Evolutionary conservation across 2,888 invertebrate genomes (phyloP).

Genomic region (Linnaemya tessellans): DNA sequence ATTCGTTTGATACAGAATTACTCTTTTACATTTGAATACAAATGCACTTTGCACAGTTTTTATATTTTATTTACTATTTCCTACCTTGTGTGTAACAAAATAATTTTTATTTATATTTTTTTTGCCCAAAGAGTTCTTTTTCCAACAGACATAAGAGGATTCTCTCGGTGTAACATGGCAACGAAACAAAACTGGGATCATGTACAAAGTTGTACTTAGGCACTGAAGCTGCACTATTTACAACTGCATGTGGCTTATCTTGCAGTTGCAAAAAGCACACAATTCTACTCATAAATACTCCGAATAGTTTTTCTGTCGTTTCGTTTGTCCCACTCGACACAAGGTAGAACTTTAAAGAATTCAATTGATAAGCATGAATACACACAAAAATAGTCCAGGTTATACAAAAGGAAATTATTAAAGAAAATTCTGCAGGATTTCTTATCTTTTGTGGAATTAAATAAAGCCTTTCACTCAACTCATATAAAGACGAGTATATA

Average conservation of each 20-base stretch:
- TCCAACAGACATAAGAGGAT: slow-evolving; percentile 2
- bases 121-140: not conserved
- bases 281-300: not conserved
- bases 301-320: not conserved
- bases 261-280: not conserved
- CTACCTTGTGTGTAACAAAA: not conserved
- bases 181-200: not conserved
- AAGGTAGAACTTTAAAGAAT: not conserved
- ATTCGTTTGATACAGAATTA: slow-evolving; percentile 22
- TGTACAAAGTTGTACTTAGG: not conserved
- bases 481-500: too few species aligned
- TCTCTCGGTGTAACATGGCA: not conserved
- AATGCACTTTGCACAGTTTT: slow-evolving; percentile 9
- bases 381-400: too few species aligned
- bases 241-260: slow-evolving; percentile 32
- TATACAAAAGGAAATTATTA: too few species aligned
- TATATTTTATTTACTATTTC: too few species aligned
- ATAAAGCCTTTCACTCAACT: too few species aligned
- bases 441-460: too few species aligned
- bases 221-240: slow-evolving; percentile 13
- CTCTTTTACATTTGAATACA: slow-evolving; percentile 21
- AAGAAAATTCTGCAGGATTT: too few species aligned
- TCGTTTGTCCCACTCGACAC: not conserved
- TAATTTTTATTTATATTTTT: slow-evolving; percentile 1
- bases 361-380: not conserved